Base-by-base conservation (phyloP, 2,797 vertebrate genomes). In the Propithecus deckenii region DNA sequence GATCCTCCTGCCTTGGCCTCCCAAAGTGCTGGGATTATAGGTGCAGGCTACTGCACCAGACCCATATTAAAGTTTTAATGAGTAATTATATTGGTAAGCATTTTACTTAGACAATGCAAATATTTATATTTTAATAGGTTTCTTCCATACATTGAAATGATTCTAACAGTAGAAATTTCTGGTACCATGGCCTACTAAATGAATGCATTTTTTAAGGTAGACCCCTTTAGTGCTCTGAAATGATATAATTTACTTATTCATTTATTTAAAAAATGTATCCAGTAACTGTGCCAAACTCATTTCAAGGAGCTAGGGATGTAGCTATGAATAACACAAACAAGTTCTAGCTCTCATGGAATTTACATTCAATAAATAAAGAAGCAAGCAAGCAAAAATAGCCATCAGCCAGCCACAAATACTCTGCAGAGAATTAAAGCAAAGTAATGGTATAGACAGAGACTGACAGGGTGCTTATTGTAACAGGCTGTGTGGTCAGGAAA, bases 121-220 rank as follows among this genome's bases (percentile, higher is more conserved):
- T 48, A 23, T 43, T 55, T 91, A 63, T 17, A 17, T 88, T 89
- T 94, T 71, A 80, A 67, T 43, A 46, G 28, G 50, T 72, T 92
- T 71, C 2, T 79, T 85, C 28, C 57, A 67, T 67, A 69, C 50
- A 72, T 65, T 86, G 18, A 93, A 94, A 72, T 74, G 25, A 79
- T 85, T 97, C n/a, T 67, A 65, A 75, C 41, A 76, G 20, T 81
- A 81, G 74, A 67, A 43, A 94, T 76, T 59, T 90, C 65, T 88
- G 41, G 10, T n/a, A 57, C 50, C 38, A 38, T 80, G 41, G 32
- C 2, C 57, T 38, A 80, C 5, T 25, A 69, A 86, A 67, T 32
- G 28, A 52, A 57, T 38, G 25, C 7, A 79, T 75, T 89, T 80
- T 72, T 72, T 41, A 72, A 76, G 38, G 38, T 35, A 79, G 63